Evolutionary conservation across 2,888 invertebrate genomes (phyloP).

Genomic region (Aleiodes alternator): DNA sequence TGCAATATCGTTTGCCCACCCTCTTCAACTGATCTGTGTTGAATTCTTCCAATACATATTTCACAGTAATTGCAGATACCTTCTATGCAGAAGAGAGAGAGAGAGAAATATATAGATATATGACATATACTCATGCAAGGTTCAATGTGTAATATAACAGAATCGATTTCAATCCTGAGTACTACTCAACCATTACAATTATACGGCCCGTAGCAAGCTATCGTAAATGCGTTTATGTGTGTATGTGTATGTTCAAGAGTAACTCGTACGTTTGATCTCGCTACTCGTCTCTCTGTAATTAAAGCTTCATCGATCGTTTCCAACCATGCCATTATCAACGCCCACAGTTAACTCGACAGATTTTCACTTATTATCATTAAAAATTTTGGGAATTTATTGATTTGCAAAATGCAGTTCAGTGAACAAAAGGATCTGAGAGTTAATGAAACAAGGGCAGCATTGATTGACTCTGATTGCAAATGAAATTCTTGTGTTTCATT

Average conservation of each 20-base stretch:
- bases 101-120: background rate
- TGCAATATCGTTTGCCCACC: conserved; percentile 11
- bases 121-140: conserved; percentile 7
- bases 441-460: no score
- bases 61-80: conserved; percentile 25
- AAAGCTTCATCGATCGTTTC: conserved; percentile 31
- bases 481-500: no score
- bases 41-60: conserved; percentile 32
- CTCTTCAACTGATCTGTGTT: background rate
- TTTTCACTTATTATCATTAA: conserved; percentile 29
- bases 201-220: conserved; percentile 31
- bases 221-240: conserved; percentile 31
- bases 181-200: conserved; percentile 39
- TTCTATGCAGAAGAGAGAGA: background rate
- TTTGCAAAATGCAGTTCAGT: no score
- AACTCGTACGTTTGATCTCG: conserved; percentile 40
- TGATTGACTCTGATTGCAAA: no score
- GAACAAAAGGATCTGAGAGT: background rate
- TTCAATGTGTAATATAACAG: conserved; percentile 16
- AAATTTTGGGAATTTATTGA: background rate
- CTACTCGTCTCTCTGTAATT: conserved; percentile 30
- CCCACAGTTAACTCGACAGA: conserved; percentile 24
- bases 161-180: conserved; percentile 32
- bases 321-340: conserved; percentile 19
- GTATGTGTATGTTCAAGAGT: background rate